Percentiles rank a stretch among this genome's conserved stretches.
Evolutionary conservation across 1,140 invertebrate species (phyloP).

Genomic region (Trichomalopsis sarcophagae): DNA sequence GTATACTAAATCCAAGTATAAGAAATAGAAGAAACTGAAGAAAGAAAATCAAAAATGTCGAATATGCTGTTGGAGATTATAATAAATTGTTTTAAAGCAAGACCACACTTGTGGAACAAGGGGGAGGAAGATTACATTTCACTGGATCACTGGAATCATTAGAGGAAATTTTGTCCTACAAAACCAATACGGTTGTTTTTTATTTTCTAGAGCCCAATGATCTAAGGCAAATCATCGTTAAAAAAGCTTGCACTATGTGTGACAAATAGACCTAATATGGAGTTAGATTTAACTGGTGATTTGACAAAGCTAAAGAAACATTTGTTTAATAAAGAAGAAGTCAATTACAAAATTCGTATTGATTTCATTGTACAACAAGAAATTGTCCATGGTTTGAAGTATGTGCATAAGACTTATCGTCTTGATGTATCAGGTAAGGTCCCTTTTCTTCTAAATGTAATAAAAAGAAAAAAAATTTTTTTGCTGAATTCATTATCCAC

Average conservation of each 20-base stretch:
- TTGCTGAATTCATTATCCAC: neutral
- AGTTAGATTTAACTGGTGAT: slow-evolving; percentile 91
- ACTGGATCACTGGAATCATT: too few species aligned
- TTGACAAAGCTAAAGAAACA: slow-evolving; percentile 86
- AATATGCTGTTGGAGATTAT: too few species aligned
- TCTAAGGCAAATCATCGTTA: slow-evolving; percentile 92
- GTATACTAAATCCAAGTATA: too few species aligned
- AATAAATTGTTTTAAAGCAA: too few species aligned
- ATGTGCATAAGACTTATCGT: slow-evolving; percentile 95
- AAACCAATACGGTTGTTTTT: neutral
- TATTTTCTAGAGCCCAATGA: slow-evolving; percentile 84
- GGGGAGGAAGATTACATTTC: too few species aligned
- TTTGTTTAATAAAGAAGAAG: slow-evolving; percentile 97
- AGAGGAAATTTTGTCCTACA: too few species aligned
- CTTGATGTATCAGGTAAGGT: slow-evolving; percentile 88
- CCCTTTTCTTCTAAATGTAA: neutral
- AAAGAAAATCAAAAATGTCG: too few species aligned
- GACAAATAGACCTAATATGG: slow-evolving; percentile 87
- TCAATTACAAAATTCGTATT: slow-evolving; percentile 95
- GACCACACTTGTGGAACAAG: too few species aligned
- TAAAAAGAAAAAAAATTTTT: neutral
- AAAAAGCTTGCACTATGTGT: slow-evolving; percentile 92
- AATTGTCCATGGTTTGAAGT: slow-evolving; percentile 98
- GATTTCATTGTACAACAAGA: slow-evolving; percentile 98
- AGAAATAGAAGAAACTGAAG: too few species aligned